Percentiles rank a stretch among this genome's conserved stretches.
Evolutionary conservation across 2,797 vertebrate species (phyloP).

Genomic region (Chaetophractus vellerosus): DNA sequence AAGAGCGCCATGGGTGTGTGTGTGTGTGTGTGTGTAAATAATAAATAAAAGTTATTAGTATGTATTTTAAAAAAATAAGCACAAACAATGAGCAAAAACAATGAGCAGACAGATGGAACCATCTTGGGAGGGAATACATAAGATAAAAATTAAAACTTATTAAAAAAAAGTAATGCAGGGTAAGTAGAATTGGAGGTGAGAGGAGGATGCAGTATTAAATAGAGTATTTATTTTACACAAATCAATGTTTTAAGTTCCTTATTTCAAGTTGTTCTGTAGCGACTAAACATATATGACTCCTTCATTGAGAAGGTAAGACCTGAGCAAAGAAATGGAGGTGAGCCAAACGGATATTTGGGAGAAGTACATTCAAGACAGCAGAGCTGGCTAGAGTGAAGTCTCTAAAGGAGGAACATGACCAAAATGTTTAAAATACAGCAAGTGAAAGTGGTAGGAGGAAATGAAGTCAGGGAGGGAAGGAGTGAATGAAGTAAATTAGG

Average conservation of each 20-base stretch:
- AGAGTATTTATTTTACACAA: no score
- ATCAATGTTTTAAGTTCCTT: no score
- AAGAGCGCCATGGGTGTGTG: no score
- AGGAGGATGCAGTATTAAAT: not conserved
- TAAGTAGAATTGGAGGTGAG: not conserved
- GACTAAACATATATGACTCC: no score
- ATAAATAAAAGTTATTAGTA: no score
- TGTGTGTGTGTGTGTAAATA: no score
- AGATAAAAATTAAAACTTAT: no score
- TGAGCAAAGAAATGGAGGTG: slow-evolving; percentile 19
- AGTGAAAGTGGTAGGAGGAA: not conserved
- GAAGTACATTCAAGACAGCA: not conserved
- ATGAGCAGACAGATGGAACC: no score
- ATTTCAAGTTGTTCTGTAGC: no score
- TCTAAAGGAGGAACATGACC: not conserved
- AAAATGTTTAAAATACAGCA: not conserved
- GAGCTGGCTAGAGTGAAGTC: not conserved
- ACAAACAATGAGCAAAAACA: no score
- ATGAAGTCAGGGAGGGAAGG: not conserved
- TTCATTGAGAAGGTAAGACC: not conserved
- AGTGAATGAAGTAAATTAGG: not conserved
- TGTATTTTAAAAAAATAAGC: no score
- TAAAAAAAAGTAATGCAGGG: not conserved
- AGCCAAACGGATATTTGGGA: slow-evolving; percentile 17
- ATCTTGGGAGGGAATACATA: no score